A percentile compares a stretch with the other conserved stretches of the same genome.
phyloP scores from a whole-genome alignment of 2,113 vertebrate species.

The Lucifuga dentata region DNA sequence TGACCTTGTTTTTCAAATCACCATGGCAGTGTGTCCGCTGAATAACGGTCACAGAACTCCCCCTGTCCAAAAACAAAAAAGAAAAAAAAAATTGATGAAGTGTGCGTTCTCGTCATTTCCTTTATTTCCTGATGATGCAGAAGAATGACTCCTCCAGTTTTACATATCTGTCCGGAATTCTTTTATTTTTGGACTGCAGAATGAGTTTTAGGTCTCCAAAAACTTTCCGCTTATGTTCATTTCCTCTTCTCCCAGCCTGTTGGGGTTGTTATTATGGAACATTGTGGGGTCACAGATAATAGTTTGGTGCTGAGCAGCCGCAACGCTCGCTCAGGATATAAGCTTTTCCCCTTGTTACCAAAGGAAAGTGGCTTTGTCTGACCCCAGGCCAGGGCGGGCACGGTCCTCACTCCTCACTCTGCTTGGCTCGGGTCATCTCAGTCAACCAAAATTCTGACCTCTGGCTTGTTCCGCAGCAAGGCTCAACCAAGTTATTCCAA shows the following conservation, averaged over 20 bases:
- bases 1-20: no score
- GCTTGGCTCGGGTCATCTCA: conserved; percentile 61
- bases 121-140: conserved; percentile 42
- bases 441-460: conserved; percentile 55
- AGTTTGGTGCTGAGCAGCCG: conserved; percentile 40
- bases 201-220: conserved; percentile 46
- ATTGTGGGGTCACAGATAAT: conserved; percentile 63
- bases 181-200: conserved; percentile 59
- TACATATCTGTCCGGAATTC: conserved; percentile 35
- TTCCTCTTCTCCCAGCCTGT: conserved; percentile 44
- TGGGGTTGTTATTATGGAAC: conserved; percentile 69
- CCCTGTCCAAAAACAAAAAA: no score
- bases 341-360: conserved; percentile 65
- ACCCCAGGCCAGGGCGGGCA: conserved; percentile 54
- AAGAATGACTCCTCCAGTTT: conserved; percentile 30
- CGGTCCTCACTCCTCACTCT: conserved; percentile 54
- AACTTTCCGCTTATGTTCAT: conserved; percentile 61
- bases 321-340: conserved; percentile 55
- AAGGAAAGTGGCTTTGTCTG: conserved; percentile 27
- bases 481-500: conserved; percentile 26
- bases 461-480: conserved; percentile 35
- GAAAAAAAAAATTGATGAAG: conserved; percentile 29
- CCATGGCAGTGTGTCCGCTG: background rate
- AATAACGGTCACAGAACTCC: conserved; percentile 12
- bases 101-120: conserved; percentile 2